Base-by-base conservation (phyloP, 30 jellyfish, hydroid and myxozoan species). In the Aurelia coerulea region DNA sequence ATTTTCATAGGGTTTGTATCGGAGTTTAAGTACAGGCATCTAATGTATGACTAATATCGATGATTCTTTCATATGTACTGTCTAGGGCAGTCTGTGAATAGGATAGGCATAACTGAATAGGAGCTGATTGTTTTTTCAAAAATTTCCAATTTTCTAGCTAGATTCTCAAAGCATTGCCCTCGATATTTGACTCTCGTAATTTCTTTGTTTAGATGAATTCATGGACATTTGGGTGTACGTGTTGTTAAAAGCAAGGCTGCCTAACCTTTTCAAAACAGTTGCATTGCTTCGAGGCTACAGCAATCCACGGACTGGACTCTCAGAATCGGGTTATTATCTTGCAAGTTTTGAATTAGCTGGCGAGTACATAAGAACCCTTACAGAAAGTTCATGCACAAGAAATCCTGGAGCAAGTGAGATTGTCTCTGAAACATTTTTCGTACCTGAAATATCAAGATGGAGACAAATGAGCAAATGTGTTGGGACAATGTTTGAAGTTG, bases 151-250 rank as follows among this genome's bases (percentile, higher is more conserved):
- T 46, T 46, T 46, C 56, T 6, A 15, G 53, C 13, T 42, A 9
- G 56, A 9, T 46, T 46, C 56, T 46, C 8, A 1, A 8, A 46
- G 56, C 12, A 1, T 14, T 46, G 56, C 14, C 14, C 56, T 46
- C 56, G 12, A 9, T 4, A 46, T 46, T 46, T 5, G 1, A 46
- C 14, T 46, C 2, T 7, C 56, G 8, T 46, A 46, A 13, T 46
- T 46, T 46, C 14, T 9, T 4, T 46, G 14, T 76, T 46, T 72
- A 90, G 98, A 91, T 49, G 95, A 91, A 65, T 91, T 91, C 82
- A 85, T 86, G 87, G 98, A 91, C 65, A 68, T 91, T 9, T 91
- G 96, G 98, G 98, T 91, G 58, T 91, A 78, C 53, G 87, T 91
- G 16, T 37, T 86, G 42, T 62, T 84, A 62, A 90, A 86, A 74